These are phyloP conservation scores for Trichonephila clavipes DNA, from an alignment of 1,140 invertebrate species.

Conservation along the genomic window DNA sequence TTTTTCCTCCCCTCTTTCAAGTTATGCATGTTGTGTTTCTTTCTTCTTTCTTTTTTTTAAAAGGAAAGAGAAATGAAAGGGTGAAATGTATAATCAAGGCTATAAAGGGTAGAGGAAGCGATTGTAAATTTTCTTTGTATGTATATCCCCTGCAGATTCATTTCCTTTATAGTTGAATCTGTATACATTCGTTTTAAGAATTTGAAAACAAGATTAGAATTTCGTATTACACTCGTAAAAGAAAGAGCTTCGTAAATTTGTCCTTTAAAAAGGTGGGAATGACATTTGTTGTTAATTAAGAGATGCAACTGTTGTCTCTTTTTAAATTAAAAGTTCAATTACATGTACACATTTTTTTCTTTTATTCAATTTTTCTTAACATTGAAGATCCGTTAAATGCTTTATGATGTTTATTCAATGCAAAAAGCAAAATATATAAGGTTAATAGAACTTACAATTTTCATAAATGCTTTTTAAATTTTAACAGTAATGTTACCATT, in stretches of 20 bases:
- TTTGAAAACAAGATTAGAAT: neutral
- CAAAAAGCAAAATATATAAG: too few relatives aligned
- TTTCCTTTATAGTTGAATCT: neutral
- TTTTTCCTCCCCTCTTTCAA: neutral
- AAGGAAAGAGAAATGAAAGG: neutral
- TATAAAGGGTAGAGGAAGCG: neutral
- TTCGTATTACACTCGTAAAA: neutral
- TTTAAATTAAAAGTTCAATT: neutral
- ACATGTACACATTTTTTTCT: too few relatives aligned
- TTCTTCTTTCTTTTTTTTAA: neutral
- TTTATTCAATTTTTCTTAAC: too few relatives aligned
- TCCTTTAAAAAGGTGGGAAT: neutral
- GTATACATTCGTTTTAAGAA: neutral
- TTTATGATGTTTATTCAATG: too few relatives aligned
- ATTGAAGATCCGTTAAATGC: too few relatives aligned
- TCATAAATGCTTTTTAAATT: too few relatives aligned
- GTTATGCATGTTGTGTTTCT: neutral
- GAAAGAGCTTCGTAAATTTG: neutral
- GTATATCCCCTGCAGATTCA: neutral
- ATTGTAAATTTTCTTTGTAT: conserved; percentile 13
- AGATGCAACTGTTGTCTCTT: neutral
- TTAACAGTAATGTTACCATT: too few relatives aligned
- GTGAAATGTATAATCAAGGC: conserved; percentile 20
- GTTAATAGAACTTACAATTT: too few relatives aligned
- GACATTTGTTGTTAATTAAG: neutral